Evolutionary conservation across 2,113 vertebrate genomes (phyloP), one percentile per base, ranked within the genome.

Genomic region (Leptobrachium leishanense): DNA sequence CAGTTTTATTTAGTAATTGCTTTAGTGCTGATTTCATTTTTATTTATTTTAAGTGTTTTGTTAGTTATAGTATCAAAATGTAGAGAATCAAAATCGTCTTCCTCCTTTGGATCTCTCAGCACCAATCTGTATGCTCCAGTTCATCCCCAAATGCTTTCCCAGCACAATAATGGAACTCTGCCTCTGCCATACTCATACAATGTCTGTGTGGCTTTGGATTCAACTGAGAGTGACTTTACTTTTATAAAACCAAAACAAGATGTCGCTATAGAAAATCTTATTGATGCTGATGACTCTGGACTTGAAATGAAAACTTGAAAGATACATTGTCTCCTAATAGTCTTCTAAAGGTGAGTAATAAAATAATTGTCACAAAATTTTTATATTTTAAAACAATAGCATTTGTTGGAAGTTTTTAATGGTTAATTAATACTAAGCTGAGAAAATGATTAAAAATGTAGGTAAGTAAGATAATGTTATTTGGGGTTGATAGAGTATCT

Each of bases 1-100:
- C 91, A 88, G 0, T 84, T 88, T 2, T 86, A 93, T 74, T 85
- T 95, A 66, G 86, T 90, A 1, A 83, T 91, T 2, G 88, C 91
- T 0, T 77, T 93, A 9, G 83, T 77, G 9, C 65, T 84, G 0
- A 86, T 92, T 5, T 90, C 89, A 2, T 83, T 72, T 50, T 74
- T 87, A n/a, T 84, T 85, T 40, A 65, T 85, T 7, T 59, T 81
- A 20, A 84, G 66, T 10, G 57, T 81, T 5, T 40, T 76, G 4
- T 44, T 59, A 11, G 73, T 69, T 6, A 43, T 81, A 7, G 20
- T 75, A 62, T 70, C 73, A 15, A 81, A 70, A 69, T 81, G 54
- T 55, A 70, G 59, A 31, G 43, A 70, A 50, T 39, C 53, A n/a
- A 81, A 69, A 54, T 53, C 85, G 0, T 3, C 44, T 10, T 20